A percentile compares a stretch with the other conserved stretches of the same genome.
phyloP scores from a whole-genome alignment of 2,888 invertebrate species.

The Ennomos erosarius region DNA sequence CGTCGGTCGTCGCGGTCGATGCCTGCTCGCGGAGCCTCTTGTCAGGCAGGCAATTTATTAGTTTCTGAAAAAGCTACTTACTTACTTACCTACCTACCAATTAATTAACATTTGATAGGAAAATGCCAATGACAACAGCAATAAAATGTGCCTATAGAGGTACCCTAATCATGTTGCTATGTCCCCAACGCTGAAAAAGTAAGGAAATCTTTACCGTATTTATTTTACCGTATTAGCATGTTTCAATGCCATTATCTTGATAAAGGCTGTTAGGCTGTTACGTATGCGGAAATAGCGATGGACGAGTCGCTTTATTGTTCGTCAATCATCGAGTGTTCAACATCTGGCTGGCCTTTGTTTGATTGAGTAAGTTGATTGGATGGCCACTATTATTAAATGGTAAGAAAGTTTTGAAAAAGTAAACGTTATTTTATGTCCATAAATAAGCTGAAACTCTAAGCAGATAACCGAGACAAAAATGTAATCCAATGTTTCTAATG shows the following conservation, averaged over 20 bases:
- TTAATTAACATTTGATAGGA: background rate
- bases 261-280: slow-evolving; percentile 69
- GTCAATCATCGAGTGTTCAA: slow-evolving; percentile 62
- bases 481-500: slow-evolving; percentile 61
- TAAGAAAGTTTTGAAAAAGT: slow-evolving; percentile 15
- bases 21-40: slow-evolving; percentile 55
- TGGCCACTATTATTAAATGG: too few species aligned
- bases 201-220: slow-evolving; percentile 59
- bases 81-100: background rate
- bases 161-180: slow-evolving; percentile 1
- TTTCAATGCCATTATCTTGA: slow-evolving; percentile 77
- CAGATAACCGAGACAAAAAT: slow-evolving; percentile 42
- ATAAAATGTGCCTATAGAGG: slow-evolving; percentile 25
- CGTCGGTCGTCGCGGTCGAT: slow-evolving; percentile 61
- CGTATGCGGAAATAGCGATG: slow-evolving; percentile 76
- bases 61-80: slow-evolving; percentile 15
- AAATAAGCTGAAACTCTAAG: too few species aligned
- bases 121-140: slow-evolving; percentile 5
- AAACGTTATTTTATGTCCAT: slow-evolving; percentile 1
- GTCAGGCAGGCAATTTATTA: slow-evolving; percentile 38
- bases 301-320: slow-evolving; percentile 70
- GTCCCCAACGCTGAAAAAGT: slow-evolving; percentile 42
- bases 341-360: slow-evolving; percentile 70
- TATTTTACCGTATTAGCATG: slow-evolving; percentile 59
- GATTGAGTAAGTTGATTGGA: slow-evolving; percentile 24